phyloP scores from a whole-genome alignment of 2,113 vertebrate genomes.

The Oxyruncus cristatus region DNA sequence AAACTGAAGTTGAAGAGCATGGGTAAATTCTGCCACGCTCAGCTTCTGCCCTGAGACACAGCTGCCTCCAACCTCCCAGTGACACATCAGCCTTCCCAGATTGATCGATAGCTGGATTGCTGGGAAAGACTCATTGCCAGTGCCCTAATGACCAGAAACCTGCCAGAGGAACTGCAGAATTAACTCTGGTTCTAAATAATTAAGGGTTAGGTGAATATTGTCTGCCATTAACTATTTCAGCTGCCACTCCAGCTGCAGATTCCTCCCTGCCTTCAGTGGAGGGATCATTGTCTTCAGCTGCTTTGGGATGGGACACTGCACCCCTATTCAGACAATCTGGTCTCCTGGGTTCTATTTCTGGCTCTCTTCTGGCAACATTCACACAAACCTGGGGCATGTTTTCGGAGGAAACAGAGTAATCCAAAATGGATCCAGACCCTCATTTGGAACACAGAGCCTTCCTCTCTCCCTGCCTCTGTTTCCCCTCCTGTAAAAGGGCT shows the following conservation, averaged over 20 bases:
- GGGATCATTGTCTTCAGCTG: not conserved
- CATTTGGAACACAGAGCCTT: not conserved
- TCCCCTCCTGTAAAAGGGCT: not conserved
- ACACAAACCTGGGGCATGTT: not conserved
- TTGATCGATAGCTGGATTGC: not conserved
- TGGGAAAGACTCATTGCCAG: slow-evolving; percentile 5
- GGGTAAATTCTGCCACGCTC: not conserved
- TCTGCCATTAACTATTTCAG: not conserved
- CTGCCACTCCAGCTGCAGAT: not conserved
- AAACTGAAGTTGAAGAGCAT: not conserved
- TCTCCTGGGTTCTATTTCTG: not conserved
- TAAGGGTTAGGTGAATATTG: slow-evolving; percentile 2
- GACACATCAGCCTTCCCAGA: not conserved
- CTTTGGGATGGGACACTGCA: not conserved
- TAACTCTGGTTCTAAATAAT: slow-evolving; percentile 25
- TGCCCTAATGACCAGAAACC: slow-evolving; percentile 5
- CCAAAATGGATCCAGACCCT: not conserved
- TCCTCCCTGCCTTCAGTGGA: not conserved
- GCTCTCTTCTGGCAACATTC: not conserved
- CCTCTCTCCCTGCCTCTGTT: not conserved
- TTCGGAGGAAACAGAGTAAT: not conserved
- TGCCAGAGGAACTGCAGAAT: slow-evolving; percentile 27
- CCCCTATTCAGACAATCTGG: not conserved
- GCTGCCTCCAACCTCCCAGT: not conserved
- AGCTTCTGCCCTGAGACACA: not conserved